Base-by-base conservation (phyloP, 2,113 vertebrate genomes). In the Anhinga anhinga region DNA sequence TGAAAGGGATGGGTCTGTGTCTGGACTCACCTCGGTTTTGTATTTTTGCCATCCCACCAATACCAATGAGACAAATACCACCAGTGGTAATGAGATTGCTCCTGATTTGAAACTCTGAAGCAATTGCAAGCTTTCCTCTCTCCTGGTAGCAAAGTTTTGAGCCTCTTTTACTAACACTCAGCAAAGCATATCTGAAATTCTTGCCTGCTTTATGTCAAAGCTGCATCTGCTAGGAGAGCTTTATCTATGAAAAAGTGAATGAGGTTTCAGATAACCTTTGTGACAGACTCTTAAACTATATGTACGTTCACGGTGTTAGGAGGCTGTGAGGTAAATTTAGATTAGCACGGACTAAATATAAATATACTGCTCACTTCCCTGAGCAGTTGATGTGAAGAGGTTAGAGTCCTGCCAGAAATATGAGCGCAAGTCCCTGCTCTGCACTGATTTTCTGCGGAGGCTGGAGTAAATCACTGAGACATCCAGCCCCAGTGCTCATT, bases 251-350 rank as follows among this genome's bases (percentile, higher is more conserved):
- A 79, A 87, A 82, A 87, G 27, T 65, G 73, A 92, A 69, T 23
- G 78, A 81, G 44, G 34, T 65, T 95, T 92, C 73, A 81, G 96
- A 97, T 97, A 96, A 95, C 62, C 70, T 93, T 87, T 89, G 83
- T 84, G 67, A 74, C 90, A 93, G 82, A 42, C 63, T 86, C 66
- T 93, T 80, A 42, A 82, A 53, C 66, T 82, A 3, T 23, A n/a
- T 45, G 77, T 66, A 76, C 32, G 8, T 38, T 97, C 78, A 58
- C 30, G 88, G 58, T 26, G 53, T 91, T 87, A 82, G 76, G 73
- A 95, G 22, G n/a, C 70, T 96, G 40, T 56, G 62, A 94, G 53
- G 44, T 61, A 93, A 94, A 93, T 78, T 80, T 91, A 89, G 95
- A 82, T 93, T 66, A 89, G 44, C 3, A 10, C 71, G 83, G 81